Base-by-base conservation (phyloP, 2,888 invertebrate genomes). In the Lepidocyrtinus sp. region DNA sequence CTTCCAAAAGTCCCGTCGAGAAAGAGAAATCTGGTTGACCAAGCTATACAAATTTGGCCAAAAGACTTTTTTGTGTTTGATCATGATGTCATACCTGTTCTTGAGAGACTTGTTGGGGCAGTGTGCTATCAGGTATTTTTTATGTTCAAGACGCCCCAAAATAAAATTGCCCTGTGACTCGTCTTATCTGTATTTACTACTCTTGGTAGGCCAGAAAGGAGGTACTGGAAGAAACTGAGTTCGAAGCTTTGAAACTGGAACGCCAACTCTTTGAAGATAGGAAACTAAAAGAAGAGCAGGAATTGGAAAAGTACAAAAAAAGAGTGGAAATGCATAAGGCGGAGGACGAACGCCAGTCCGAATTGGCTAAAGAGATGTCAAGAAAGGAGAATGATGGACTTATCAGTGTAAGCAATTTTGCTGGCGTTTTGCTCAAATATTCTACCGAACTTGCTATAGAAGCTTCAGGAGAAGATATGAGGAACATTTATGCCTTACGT, bases 141-240 rank as follows among this genome's bases (percentile, higher is more conserved):
- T 15, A 2, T 24, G 26, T 25, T 63, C 26, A 1, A 17, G 26
- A 22, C 24, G 36, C 7, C 50, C 50, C n/a, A 9, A 17, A n/a
- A 1, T 9, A 67, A 63, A 24, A 2, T 36, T 22, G 2, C 12
- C 1, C 55, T 12, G 19, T 46, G 24, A n/a, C 9, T 68, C 1
- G 19, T 15, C 1, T 59, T n/a, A 15, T 64, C 26, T 25, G n/a
- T n/a, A 17, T 71, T 26, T 25, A 25, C 12, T 45, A 19, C 5
- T 25, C 25, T 17, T 50, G 22, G 65, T 50, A 61, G 84, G 84
- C 85, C 12, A 74, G 82, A 1, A 9, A 83, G n/a, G 85, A 85
- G 62, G 72, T 81, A 1, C 79, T 85, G 72, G 83, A 85, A 62
- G 85, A 85, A 70, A 81, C 82, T 17, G 85, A 85, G 50, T 67